A percentile compares a stretch with the other conserved stretches of the same genome.
phyloP scores from a whole-genome alignment of 2,113 vertebrate species.

The Lucifuga dentata region DNA sequence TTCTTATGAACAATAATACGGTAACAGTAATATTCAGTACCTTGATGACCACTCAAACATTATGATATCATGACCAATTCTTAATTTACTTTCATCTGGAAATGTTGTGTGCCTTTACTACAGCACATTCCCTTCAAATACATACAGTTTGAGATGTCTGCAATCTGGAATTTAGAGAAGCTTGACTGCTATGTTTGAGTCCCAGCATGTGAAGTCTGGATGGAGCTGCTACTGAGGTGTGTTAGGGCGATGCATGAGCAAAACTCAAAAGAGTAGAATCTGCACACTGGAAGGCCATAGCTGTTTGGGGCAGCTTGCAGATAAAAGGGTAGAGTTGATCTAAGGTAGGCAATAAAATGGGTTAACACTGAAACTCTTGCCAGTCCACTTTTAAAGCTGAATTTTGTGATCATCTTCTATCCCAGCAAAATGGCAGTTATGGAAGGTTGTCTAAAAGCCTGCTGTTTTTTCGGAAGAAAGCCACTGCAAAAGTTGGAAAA shows the following conservation, averaged over 20 bases:
- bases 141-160: neutral
- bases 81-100: neutral
- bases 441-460: no score
- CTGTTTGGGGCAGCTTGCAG: neutral
- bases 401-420: no score
- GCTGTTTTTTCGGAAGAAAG: no score
- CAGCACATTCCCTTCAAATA: neutral
- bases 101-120: neutral
- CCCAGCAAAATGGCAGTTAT: no score
- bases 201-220: neutral
- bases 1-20: neutral
- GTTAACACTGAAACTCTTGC: no score
- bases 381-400: no score
- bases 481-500: no score
- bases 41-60: neutral
- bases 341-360: no score
- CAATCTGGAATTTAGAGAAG: neutral
- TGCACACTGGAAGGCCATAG: no score
- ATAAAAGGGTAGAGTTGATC: neutral
- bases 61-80: neutral
- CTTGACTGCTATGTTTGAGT: no score
- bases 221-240: neutral
- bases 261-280: no score
- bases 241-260: neutral
- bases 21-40: no score